Evolutionary conservation across 1,140 invertebrate species (phyloP).

Genomic region (Macrosteles quadrilineatus): DNA sequence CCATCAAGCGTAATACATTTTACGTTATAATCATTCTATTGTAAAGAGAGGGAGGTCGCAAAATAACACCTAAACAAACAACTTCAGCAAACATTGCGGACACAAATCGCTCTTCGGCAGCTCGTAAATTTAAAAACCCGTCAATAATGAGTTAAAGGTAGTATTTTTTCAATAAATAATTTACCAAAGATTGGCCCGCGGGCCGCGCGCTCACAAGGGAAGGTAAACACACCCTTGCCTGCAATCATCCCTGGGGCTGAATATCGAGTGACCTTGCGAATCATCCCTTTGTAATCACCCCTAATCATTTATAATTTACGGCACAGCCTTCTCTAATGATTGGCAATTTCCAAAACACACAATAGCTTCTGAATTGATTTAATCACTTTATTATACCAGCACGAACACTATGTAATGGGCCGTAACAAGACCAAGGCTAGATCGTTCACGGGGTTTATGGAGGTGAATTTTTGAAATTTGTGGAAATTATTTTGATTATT

Average conservation of each 20-base stretch:
- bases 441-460: too few species aligned
- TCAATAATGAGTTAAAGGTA: neutral
- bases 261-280: slow-evolving; percentile 19
- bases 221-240: neutral
- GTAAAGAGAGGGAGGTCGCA: too few species aligned
- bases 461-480: too few species aligned
- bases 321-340: slow-evolving; percentile 20
- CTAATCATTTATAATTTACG: slow-evolving; percentile 21
- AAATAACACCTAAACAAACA: too few species aligned
- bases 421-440: too few species aligned
- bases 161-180: slow-evolving; percentile 21
- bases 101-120: too few species aligned
- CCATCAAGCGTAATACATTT: too few species aligned
- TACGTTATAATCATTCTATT: too few species aligned
- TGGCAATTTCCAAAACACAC: slow-evolving; percentile 26
- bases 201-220: neutral
- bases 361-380: slow-evolving; percentile 26
- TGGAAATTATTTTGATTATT: too few species aligned
- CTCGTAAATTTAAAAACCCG: slow-evolving; percentile 1
- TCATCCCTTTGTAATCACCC: slow-evolving; percentile 8
- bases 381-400: slow-evolving; percentile 14
- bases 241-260: slow-evolving; percentile 9
- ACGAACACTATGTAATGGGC: neutral
- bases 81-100: too few species aligned
- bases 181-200: neutral